These are phyloP conservation scores for Chamaea fasciata DNA, from an alignment of 2,113 vertebrate genomes.

Conservation along the genomic window DNA sequence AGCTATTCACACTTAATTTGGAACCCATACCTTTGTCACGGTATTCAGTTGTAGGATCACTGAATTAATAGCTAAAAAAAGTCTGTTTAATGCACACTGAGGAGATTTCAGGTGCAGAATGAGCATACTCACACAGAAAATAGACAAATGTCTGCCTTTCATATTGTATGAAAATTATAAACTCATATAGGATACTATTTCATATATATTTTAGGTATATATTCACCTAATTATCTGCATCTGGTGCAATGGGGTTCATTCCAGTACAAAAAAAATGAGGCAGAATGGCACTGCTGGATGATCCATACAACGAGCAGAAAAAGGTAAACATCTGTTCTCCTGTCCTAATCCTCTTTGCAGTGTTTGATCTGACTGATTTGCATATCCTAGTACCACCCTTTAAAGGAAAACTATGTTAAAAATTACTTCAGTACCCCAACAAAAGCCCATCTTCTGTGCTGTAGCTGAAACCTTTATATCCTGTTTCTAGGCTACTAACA, in stretches of 20 bases:
- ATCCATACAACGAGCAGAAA: not conserved
- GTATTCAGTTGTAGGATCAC: not conserved
- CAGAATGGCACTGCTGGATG: not conserved
- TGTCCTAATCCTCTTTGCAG: not conserved
- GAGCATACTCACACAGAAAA: not conserved
- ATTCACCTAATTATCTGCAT: not conserved
- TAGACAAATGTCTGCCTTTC: not conserved
- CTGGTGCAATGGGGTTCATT: not conserved
- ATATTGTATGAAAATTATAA: not conserved
- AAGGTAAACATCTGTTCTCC: not conserved
- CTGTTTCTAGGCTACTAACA: not conserved
- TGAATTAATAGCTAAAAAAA: not conserved
- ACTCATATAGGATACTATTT: not conserved
- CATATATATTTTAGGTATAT: not conserved
- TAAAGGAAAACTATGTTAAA: not conserved
- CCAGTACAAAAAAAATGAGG: not conserved
- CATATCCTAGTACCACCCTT: not conserved
- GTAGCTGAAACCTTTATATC: not conserved
- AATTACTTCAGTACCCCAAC: accelerated
- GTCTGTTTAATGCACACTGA: not conserved
- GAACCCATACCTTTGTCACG: not conserved
- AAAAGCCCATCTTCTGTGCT: not conserved
- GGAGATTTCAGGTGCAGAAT: not conserved
- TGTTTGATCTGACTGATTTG: not conserved
- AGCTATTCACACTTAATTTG: not conserved